Evolutionary conservation across 23 tunicate genomes (phyloP), one percentile per base, ranked within the genome.

Genomic region (Halocynthia aurantium): DNA sequence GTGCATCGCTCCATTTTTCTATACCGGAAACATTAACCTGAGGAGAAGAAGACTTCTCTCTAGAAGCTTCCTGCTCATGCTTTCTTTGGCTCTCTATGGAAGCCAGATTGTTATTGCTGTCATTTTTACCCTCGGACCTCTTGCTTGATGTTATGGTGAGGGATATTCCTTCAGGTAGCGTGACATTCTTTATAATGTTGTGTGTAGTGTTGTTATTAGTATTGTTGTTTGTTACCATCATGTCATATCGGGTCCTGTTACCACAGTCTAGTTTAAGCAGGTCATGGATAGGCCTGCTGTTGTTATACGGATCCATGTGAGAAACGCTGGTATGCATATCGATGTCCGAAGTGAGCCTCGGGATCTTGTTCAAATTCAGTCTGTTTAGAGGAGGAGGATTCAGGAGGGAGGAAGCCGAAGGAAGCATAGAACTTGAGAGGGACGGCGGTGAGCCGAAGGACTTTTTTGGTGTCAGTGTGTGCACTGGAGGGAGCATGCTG

Each of bases 401-500:
- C 10, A 74, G 62, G 5, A 74, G 62, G 13, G 78, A 74, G 12
- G 78, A 74, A 49, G 78, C 78, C 5, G 64, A 53, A 8, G 78
- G 78, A 19, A 74, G 22, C 15, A 53, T 44, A 8, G 56, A 20
- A 64, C 63, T 56, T 9, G 70, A 65, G 70, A 40, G 22, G 70
- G 70, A 65, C 21, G 63, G 15, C 9, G 50, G 64, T 8, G 63
- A 53, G 22, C 62, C 61, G 19, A 54, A 51, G 13, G 78, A 8
- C 21, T 74, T 74, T 54, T 74, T 74, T 7, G 78, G 78, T 22
- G 78, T 74, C 22, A 74, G 22, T 7, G 78, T 74, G 63, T 74
- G 56, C 10, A 74, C 78, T 7, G 78, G 56, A 7, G 78, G 78
- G 31, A 74, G 64, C 10, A 74, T 56, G 57, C 78, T 56, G 40